Base-by-base conservation (phyloP, 2,113 vertebrate species). In the Rhizomys pruinosus region DNA sequence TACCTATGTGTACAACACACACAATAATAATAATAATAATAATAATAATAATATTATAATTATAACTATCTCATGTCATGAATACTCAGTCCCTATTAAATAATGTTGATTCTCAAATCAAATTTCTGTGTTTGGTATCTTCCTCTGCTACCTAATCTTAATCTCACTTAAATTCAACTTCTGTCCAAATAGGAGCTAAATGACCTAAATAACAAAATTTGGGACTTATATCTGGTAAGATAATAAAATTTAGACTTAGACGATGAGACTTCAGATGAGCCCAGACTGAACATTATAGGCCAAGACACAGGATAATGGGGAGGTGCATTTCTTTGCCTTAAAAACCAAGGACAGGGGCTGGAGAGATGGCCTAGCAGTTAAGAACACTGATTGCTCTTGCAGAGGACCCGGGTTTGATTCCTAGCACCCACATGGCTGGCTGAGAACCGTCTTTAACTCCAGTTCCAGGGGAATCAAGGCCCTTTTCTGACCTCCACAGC, bases 221-320 rank as follows among this genome's bases (percentile, higher is more conserved):
- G 80, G 8, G 5, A 91, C 7, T 90, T 80, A 86, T 37, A 91
- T 47, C 3, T 81, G 20, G 12, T 39, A 12, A 86, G 2, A 77
- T 22, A 39, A 86, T 82, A 9, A 72, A 32, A 91, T 93, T 89
- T 89, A 89, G 8, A 44, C 88, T 81, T 84, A 80, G 34, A 72
- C 69, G 32, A 73, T 78, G 16, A 86, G 22, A 61, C 23, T 74
- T 85, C 77, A 13, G 47, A n/a, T 55, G 37, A 92, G 37, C 52
- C 44, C 29, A 12, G 52, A 4, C n/a, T 37, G 29, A 22, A 7
- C 73, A 23, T 63, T 61, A 90, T 55, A 34, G 8, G 19, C 34
- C 76, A 15, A 95, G 13, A 86, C 5, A 84, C 9, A 4, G 29
- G n/a, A 89, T 93, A 37, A 37, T 34, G n/a, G 25, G 37, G 12